phyloP scores from a whole-genome alignment of 2,888 invertebrate genomes.

The Beris morrisii region DNA sequence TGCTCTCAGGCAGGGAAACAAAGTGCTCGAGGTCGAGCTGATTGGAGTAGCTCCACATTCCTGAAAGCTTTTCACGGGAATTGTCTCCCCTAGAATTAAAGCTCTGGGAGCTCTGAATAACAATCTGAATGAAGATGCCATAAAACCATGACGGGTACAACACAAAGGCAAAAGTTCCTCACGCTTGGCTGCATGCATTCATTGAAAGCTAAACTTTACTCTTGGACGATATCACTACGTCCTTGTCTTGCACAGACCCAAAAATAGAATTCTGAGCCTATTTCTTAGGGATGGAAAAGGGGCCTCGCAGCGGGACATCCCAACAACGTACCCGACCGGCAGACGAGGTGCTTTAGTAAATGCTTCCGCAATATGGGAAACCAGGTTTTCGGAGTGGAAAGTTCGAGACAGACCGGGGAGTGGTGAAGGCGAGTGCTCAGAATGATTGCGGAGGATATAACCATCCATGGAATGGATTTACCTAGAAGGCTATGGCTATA shows the following conservation, averaged over 20 bases:
- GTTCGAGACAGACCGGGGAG: background rate
- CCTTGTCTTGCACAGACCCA: constrained; percentile 22
- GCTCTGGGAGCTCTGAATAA: no score
- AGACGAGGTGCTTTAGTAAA: constrained; percentile 25
- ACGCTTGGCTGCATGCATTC: constrained; percentile 10
- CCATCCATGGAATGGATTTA: constrained; percentile 16
- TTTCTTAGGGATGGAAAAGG: background rate
- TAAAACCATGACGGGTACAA: constrained; percentile 2
- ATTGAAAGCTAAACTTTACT: constrained; percentile 3
- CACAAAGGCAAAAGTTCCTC: constrained; percentile 2
- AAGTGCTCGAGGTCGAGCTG: no score
- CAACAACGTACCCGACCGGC: background rate
- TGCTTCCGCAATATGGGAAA: constrained; percentile 24
- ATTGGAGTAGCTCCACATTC: no score
- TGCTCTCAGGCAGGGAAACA: no score
- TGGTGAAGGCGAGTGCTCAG: constrained; percentile 1
- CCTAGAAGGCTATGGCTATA: constrained; percentile 6
- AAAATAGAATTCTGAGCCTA: constrained; percentile 24
- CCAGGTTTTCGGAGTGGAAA: constrained; percentile 5
- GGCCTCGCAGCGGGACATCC: no score
- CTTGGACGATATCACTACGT: constrained; percentile 5
- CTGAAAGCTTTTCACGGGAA: no score
- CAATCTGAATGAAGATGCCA: constrained; percentile 10
- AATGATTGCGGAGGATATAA: constrained; percentile 3
- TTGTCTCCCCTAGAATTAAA: no score